Conservation (phyloP, 2,113 vertebrate species). For the Scortum barcoo region DNA sequence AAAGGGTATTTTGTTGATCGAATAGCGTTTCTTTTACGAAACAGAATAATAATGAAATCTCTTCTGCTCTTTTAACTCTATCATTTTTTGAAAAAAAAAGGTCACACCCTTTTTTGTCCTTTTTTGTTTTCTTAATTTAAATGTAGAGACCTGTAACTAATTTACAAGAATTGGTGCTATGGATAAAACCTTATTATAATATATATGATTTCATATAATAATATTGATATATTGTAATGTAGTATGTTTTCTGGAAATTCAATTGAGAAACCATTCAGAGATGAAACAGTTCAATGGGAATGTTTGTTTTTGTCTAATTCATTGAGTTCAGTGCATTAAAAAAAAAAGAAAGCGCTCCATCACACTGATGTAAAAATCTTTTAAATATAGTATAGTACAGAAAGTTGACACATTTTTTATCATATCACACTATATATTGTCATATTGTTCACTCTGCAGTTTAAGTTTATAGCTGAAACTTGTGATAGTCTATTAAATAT, state of each 20-base stretch:
- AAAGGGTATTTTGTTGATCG: background rate
- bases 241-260: background rate
- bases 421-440: background rate
- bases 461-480: background rate
- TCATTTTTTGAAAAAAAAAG: background rate
- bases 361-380: background rate
- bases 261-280: background rate
- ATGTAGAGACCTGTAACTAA: background rate
- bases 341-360: background rate
- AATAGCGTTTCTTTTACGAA: background rate
- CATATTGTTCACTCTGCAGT: background rate
- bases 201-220: background rate
- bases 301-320: background rate
- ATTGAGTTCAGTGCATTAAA: background rate
- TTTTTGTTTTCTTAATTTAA: background rate
- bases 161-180: background rate
- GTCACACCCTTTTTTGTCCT: background rate
- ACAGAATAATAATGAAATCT: background rate
- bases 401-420: background rate
- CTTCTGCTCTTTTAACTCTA: background rate
- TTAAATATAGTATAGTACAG: background rate
- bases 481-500: background rate
- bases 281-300: background rate
- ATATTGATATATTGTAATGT: background rate
- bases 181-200: background rate